Conservation (phyloP, 1,140 invertebrate genomes). For the Pogonomyrmex barbatus region DNA sequence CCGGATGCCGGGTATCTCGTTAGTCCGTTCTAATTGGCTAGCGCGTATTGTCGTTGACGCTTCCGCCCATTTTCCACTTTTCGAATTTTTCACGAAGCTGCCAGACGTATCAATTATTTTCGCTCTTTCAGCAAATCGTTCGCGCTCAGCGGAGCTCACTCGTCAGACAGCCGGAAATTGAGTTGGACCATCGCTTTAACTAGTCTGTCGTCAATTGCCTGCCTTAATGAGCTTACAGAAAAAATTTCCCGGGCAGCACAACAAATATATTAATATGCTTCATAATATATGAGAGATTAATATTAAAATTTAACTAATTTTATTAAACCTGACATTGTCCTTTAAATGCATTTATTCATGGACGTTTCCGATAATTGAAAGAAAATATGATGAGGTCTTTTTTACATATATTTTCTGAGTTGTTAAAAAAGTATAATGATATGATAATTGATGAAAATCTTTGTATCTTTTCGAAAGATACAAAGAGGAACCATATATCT, state of each 20-base stretch:
- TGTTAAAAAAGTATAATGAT: background rate
- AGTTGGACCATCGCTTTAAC: constrained; percentile 17
- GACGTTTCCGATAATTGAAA: background rate
- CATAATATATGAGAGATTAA: background rate
- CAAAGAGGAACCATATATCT: background rate
- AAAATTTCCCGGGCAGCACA: background rate
- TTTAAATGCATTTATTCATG: constrained; percentile 12
- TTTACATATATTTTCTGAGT: background rate
- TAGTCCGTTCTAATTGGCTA: constrained; percentile 29
- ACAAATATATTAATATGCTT: background rate
- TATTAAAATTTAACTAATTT: background rate
- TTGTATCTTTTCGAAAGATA: background rate
- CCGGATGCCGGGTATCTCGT: constrained; percentile 4
- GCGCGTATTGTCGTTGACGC: constrained; percentile 29
- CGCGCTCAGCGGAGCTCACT: background rate
- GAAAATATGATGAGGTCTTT: background rate
- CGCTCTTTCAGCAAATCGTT: constrained; percentile 28
- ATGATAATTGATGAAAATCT: background rate
- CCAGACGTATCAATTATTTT: constrained; percentile 56
- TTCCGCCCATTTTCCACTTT: constrained; percentile 17
- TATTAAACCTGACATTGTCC: background rate
- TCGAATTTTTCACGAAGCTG: constrained; percentile 35
- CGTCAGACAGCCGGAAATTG: constrained; percentile 20
- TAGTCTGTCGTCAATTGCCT: background rate
- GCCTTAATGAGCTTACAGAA: background rate